phyloP scores from a whole-genome alignment of 2,888 invertebrate genomes.

The Apamea anceps region DNA sequence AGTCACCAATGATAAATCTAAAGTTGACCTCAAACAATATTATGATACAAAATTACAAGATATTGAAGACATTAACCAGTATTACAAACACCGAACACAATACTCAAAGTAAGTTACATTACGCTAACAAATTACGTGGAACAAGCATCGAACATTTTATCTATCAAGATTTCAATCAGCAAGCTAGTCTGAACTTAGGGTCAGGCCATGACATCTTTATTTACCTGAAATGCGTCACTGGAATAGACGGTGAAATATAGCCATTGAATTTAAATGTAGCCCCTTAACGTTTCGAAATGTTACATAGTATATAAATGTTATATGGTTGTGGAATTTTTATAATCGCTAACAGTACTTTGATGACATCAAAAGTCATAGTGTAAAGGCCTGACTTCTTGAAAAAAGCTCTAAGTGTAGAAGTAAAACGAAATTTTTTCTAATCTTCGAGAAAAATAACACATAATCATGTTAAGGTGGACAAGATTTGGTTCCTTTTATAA shows the following conservation, averaged over 20 bases:
- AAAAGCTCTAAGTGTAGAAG: neutral
- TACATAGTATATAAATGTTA: neutral
- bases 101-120: conserved; percentile 32
- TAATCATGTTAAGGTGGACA: neutral
- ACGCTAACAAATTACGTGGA: conserved; percentile 50
- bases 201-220: conserved; percentile 65
- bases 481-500: neutral
- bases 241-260: conserved; percentile 49
- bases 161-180: conserved; percentile 67
- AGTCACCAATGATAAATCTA: conserved; percentile 3
- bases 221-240: conserved; percentile 52
- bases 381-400: neutral
- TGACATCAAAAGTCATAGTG: neutral
- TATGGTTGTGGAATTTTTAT: conserved; percentile 12
- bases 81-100: conserved; percentile 30
- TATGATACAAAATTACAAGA: conserved; percentile 3
- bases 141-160: conserved; percentile 52
- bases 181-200: conserved; percentile 59
- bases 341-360: neutral
- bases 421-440: neutral
- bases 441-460: neutral
- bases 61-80: conserved; percentile 20
- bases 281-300: conserved; percentile 28
- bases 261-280: conserved; percentile 53
- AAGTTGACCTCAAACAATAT: conserved; percentile 8